Evolutionary conservation across 2,888 invertebrate genomes (phyloP), one percentile per base, ranked within the genome.

Genomic region (Sclerodermus sp.): DNA sequence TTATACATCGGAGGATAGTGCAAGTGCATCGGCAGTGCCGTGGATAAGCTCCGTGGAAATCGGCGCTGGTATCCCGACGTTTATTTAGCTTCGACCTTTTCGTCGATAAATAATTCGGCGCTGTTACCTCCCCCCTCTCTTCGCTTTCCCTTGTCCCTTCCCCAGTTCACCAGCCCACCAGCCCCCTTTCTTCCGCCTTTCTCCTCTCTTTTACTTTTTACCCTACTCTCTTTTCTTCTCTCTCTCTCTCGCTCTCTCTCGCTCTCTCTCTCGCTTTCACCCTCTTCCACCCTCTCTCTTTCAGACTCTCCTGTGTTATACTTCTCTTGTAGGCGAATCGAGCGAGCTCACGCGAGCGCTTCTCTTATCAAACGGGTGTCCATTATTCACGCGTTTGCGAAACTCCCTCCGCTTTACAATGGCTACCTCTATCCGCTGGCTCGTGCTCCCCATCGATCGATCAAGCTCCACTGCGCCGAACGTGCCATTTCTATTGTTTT

Each of bases 361-460:
- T 68, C 71, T 66, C 69, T 70, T 74, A 72, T 74, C 71, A 70
- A 71, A 69, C 70, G 64, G 61, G 68, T 70, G 72, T 73, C 71
- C 71, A 74, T 75, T 73, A 72, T 71, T 70, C 71, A 73, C 70
- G 68, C 77, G 79, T 79, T 81, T 81, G 82, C 82, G 82, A 82
- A 68, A 66, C 69, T 60, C 64, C 60, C 63, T 56, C 64, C 46
- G 57, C 30, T 58, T 59, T 56, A 60, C 60, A 63, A 57, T 65
- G 53, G 58, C 60, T 58, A 61, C 50, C 51, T 58, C 23, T 55
- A 30, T 49, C 53, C 45, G 55, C 32, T 47, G 47, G 49, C 49
- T 61, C 55, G 56, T 56, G 60, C 58, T 57, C 57, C 55, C 53
- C 52, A 54, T 57, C 55, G 62, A 45, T 60, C 60, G 63, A 60